Base-by-base conservation (phyloP, 2,113 vertebrate species). In the Lycocorax pyrrhopterus region DNA sequence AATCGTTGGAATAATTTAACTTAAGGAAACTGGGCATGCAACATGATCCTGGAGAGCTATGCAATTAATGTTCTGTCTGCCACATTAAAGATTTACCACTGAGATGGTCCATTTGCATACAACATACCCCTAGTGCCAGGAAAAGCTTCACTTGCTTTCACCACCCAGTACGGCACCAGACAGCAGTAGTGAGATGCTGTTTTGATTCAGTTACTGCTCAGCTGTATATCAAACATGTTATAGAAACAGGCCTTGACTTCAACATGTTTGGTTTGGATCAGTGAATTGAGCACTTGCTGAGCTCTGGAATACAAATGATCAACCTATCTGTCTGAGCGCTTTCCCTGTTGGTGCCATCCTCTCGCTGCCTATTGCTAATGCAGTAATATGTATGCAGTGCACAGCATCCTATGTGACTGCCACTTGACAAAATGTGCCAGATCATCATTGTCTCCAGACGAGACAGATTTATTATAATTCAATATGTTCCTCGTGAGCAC, bases 391-490 rank as follows among this genome's bases (percentile, higher is more conserved):
- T 96, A 98, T 98, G 97, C 97, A 96, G 96, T 64, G 71, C 95
- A 97, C 97, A 97, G 93, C 92, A 93, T 94, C 93, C 95, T 95
- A 69, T 96, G 96, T 93, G 97, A 90, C 97, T 97, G 91, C 97
- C 96, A 97, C 97, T 97, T 96, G 96, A 96, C 95, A 97, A 98
- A 97, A 96, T 97, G 94, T 97, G 97, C 97, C 97, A 96, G 96
- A 96, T 97, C 96, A 97, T 97, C 97, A 97, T 97, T 96, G 95
- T 97, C 96, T 97, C 94, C 95, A 97, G 96, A 96, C 95, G 35
- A 97, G 97, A 97, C 95, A 97, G 96, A 97, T 97, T 98, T 97
- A 97, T 97, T 97, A 97, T 97, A 96, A 97, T 97, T 98, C 97
- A 97, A 97, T 98, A 97, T 97, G 96, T 97, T 97, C 96, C 94